These are phyloP conservation scores for Drosophila mayaguana DNA, from an alignment of 2,888 invertebrate genomes.

Conservation along the genomic window DNA sequence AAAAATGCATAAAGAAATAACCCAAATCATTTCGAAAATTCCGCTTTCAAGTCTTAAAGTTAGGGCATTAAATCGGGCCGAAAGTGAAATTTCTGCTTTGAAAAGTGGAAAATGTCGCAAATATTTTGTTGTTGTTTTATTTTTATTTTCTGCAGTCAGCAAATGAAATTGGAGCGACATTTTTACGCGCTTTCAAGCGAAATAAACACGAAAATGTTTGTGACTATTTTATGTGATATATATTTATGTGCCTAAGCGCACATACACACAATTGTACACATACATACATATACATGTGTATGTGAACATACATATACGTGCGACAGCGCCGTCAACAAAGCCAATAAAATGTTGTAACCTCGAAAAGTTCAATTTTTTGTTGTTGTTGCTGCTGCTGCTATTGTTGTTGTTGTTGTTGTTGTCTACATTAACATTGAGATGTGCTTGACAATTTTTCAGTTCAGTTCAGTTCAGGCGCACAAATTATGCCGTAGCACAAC, in stretches of 20 bases:
- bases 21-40: no score
- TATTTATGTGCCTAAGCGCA: slow-evolving; percentile 23
- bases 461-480: slow-evolving; percentile 71
- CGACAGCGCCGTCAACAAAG: slow-evolving; percentile 51
- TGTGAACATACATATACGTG: background rate
- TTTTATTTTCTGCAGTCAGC: slow-evolving; percentile 24
- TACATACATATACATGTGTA: background rate
- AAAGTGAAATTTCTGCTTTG: slow-evolving; percentile 60
- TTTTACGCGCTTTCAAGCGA: slow-evolving; percentile 79
- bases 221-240: slow-evolving; percentile 64
- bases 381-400: background rate
- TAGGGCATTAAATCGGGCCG: slow-evolving; percentile 7
- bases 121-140: slow-evolving; percentile 7
- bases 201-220: slow-evolving; percentile 78
- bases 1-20: background rate
- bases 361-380: slow-evolving; percentile 73
- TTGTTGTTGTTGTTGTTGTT: slow-evolving; percentile 12
- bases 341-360: slow-evolving; percentile 78
- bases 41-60: background rate
- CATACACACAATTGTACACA: background rate
- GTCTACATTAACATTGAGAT: slow-evolving; percentile 73
- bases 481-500: slow-evolving; percentile 78
- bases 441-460: slow-evolving; percentile 81
- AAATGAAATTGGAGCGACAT: slow-evolving; percentile 59
- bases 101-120: slow-evolving; percentile 31